phyloP scores from a whole-genome alignment of 2,888 invertebrate genomes.

The Ophion slaviceki region DNA sequence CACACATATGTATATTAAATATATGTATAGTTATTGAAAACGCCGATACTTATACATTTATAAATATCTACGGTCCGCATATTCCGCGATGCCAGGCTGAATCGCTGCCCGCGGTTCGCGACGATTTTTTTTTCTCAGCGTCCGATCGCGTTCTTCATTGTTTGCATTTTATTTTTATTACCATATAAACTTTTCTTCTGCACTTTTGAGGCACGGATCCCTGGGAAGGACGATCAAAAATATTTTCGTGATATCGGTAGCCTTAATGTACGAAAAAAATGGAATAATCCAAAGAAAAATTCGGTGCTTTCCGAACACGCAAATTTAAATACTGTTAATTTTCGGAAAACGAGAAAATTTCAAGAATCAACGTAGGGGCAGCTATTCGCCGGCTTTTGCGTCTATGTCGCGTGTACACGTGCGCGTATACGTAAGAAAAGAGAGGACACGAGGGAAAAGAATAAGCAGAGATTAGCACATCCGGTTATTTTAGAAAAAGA shows the following conservation, averaged over 20 bases:
- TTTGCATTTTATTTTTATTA: too few relatives aligned
- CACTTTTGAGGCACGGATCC: too few relatives aligned
- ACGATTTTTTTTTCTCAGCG: background rate
- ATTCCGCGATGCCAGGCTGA: slow-evolving; percentile 46
- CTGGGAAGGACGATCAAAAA: too few relatives aligned
- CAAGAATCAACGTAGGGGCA: slow-evolving; percentile 36
- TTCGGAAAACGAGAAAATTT: slow-evolving; percentile 27
- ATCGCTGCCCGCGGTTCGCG: slow-evolving; percentile 52
- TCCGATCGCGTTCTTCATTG: background rate
- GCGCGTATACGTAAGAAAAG: slow-evolving; percentile 59
- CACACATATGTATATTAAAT: slow-evolving; percentile 51
- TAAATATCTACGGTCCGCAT: slow-evolving; percentile 63
- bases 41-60: slow-evolving; percentile 54
- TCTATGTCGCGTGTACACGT: slow-evolving; percentile 63
- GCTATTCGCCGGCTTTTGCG: slow-evolving; percentile 55
- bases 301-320: too few relatives aligned
- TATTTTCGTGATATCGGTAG: too few relatives aligned
- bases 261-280: too few relatives aligned
- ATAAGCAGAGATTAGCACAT: background rate
- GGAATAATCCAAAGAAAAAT: too few relatives aligned
- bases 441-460: slow-evolving; percentile 18
- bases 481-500: background rate
- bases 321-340: background rate
- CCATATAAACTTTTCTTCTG: too few relatives aligned
- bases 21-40: slow-evolving; percentile 37